Base-by-base conservation (phyloP, 35 echinoderm and acorn worm species). In the Heliocidaris tuberculata region DNA sequence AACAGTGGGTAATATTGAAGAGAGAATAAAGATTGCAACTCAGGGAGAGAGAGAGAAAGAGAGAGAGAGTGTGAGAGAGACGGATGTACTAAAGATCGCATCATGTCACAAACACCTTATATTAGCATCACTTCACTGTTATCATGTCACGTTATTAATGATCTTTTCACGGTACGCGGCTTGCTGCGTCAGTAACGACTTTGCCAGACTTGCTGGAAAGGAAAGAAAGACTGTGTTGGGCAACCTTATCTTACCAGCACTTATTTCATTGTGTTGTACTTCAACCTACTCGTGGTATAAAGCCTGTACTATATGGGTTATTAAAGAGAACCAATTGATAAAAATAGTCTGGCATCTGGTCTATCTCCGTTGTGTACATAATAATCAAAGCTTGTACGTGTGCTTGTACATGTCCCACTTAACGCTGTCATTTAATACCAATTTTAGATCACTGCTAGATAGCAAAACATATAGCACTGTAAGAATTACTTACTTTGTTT, bases 121-220 rank as follows among this genome's bases (percentile, higher is more conserved):
- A 89, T 89, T 48, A 32, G 87, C 87, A 89, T 48, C 87, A 48
- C 87, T 89, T 48, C 47, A 27, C 13, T 2, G 87, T 89, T 89
- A 89, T 89, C 87, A 89, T 89, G 87, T 89, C 87, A 89, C 29
- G 31, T 47, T 89, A 89, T 89, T 89, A 89, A 89, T 89, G 87
- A 89, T 89, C 87, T 89, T 89, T 89, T 89, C 87, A 89, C 87
- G 87, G 87, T 89, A 89, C 87, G 31, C 87, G 87, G 32, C 87
- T 48, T 89, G 87, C 86, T 42, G 87, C 32, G 87, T 48, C 87
- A 89, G 31, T 89, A 89, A 89, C 87, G 87, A 89, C 87, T 89
- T 89, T 89, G 16, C 31, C 87, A 89, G 31, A 89, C 31, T 19
- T n/a, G 30, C 31, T 89, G 87, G 31, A 89, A 78, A 78, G 21